Conservation (phyloP, 2,888 invertebrate genomes). For the Schizaphis graminum region DNA sequence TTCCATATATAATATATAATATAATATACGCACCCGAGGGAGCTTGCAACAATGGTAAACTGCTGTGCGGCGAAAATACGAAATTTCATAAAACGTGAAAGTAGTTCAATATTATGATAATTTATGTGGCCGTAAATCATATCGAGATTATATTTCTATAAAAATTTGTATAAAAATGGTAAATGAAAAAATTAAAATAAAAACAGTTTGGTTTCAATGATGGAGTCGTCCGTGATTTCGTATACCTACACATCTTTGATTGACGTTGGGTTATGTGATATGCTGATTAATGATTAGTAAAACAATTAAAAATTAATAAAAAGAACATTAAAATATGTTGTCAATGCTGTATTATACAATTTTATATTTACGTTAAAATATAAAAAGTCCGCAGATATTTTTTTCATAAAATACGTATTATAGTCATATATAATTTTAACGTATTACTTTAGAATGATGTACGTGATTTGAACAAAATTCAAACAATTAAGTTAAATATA, state of each 20-base stretch:
- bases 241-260: not conserved
- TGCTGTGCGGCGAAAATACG: not conserved
- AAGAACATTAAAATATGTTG: not conserved
- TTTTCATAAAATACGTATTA: not conserved
- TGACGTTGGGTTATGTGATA: not conserved
- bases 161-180: not conserved
- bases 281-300: not conserved
- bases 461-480: not conserved
- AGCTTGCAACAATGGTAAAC: not conserved
- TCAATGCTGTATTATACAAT: not conserved
- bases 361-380: not conserved
- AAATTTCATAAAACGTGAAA: slow-evolving; percentile 8
- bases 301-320: not conserved
- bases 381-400: not conserved
- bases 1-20: not conserved
- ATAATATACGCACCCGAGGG: not conserved
- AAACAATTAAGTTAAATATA: not conserved
- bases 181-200: not conserved
- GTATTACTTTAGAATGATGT: not conserved
- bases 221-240: not conserved
- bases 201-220: not conserved
- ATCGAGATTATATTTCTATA: not conserved
- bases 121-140: not conserved
- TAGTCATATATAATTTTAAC: not conserved
- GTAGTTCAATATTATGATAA: slow-evolving; percentile 17